A percentile compares a stretch with the other conserved stretches of the same genome.
Conservation (phyloP, 2,888 invertebrate species). For the Glaucopsyche alexis region DNA sequence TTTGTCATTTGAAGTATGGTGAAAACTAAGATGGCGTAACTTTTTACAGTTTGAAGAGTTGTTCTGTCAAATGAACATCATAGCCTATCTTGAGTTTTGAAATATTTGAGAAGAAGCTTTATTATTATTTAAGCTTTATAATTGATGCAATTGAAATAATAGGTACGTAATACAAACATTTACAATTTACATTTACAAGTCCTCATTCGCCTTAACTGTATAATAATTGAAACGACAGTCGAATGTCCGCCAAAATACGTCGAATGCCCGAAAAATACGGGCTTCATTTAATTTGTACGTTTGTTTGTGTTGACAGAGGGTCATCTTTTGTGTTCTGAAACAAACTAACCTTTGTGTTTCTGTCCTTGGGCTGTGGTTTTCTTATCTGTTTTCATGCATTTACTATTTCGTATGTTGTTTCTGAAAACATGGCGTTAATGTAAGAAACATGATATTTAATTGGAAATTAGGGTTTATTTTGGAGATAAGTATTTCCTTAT, state of each 20-base stretch:
- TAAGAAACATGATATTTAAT: not conserved
- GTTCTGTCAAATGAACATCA: too few species aligned
- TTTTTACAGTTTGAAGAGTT: too few species aligned
- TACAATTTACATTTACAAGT: not conserved
- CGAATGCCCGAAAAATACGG: conserved; percentile 30
- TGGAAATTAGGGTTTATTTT: not conserved
- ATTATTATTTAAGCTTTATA: not conserved
- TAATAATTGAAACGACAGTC: not conserved
- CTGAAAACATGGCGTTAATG: conserved; percentile 28
- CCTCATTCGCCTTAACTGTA: not conserved
- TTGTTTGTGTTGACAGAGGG: conserved; percentile 61
- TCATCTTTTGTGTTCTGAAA: conserved; percentile 65
- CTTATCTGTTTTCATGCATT: conserved; percentile 52
- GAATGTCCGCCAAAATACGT: not conserved
- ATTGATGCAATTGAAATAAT: too few species aligned
- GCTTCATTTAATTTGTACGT: conserved; percentile 41
- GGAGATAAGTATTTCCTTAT: not conserved
- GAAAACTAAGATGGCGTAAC: too few species aligned
- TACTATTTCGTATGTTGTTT: conserved; percentile 36
- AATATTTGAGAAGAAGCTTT: too few species aligned
- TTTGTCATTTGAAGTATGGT: too few species aligned
- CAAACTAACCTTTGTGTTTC: conserved; percentile 65
- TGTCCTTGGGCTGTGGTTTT: conserved; percentile 58
- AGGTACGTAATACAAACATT: too few species aligned
- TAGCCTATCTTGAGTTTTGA: too few species aligned